Evolutionary conservation across 2,797 vertebrate species (phyloP), one percentile per base, ranked within the genome.

Genomic region (Simalia tracyae): DNA sequence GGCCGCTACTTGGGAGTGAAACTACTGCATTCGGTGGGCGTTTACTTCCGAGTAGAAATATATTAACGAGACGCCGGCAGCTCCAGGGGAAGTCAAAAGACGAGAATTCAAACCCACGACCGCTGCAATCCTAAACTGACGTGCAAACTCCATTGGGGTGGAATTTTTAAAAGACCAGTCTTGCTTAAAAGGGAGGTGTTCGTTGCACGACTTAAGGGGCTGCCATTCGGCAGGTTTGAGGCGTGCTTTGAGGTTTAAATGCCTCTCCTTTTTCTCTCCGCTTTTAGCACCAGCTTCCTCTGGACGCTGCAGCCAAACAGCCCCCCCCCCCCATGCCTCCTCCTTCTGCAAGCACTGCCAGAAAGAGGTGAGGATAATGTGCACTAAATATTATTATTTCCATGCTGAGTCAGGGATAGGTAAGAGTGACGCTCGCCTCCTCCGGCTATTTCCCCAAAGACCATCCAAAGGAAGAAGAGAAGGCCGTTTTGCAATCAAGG

Each of bases 1-100:
- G 93, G 91, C 95, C 89, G 93, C 94, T 89, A 26, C 24, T 26
- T 1, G 1, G 42, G 36, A 46, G 24, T 19, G 28, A 46, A 42
- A 46, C 2, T 12, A 3, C 11, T 50, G 57, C 12, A 42, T 42
- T 11, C 57, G 1, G 42, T 4, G 24, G 36, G 36, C 36, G 36
- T 15, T 59, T 72, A 42, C 54, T 56, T 54, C 85, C 19, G 22
- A 64, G 87, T 3, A 68, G 87, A 24, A 10, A 10, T 26, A 5
- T 19, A 56, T 19, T 31, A 36, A 36, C 66, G 15, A 36, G 15
- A 19, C 42, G 19, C 14, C 72, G 31, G 59, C 14, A 84, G 22
- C 28, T 28, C 60, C 17, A 1, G 64, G 11, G 0, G 8, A 36
- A 56, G 22, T 2, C 84, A 24, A 59, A 17, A 84, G 28, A 7